Evolutionary conservation across 2,888 invertebrate species (phyloP), one percentile per base, ranked within the genome.

Genomic region (Drosophila picticornis): DNA sequence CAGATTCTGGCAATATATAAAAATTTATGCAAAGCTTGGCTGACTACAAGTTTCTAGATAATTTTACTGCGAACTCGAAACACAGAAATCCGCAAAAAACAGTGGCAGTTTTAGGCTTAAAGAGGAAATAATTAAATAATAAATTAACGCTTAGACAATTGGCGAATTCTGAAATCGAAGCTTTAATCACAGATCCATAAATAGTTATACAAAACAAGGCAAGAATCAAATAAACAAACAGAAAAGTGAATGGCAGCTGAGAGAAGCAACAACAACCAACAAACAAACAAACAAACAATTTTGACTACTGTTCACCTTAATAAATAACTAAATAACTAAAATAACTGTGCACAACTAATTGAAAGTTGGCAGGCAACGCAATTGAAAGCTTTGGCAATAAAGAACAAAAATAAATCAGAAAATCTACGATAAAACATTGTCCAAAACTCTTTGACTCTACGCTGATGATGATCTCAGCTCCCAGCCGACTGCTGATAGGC

Each of bases 301-400:
- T 19, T 19, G 36, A 36, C 36, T 36, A 19, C 36, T 36, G 36
- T 19, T 19, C 36, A 19, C 36, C 19, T 56, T 56, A 56, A 56
- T 56, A 56, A 56, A 56, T 56, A 13, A 56, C 56, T 56, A 56
- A 56, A 56, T 56, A 13, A 56, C 56, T 13, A 56, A 56, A 29
- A 27, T 38, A 56, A 29, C 56, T 36, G 56, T n/a, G 56, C 56
- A 38, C 38, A 56, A 38, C 56, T 38, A 56, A 38, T 56, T 56
- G 27, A 29, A 38, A 56, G 4, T 56, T 36, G 55, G 27, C 38
- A 38, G 55, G 25, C 55, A 36, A 55, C 4, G 53, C 27, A 36
- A 36, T 55, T 55, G 36, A 55, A 55, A 55, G 19, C 36, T 27
- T 55, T 36, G 19, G 11, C 55, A 25, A 32, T 32, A 55, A 36